phyloP scores from a whole-genome alignment of 2,888 invertebrate species.

The Macrosiphum euphorbiae region DNA sequence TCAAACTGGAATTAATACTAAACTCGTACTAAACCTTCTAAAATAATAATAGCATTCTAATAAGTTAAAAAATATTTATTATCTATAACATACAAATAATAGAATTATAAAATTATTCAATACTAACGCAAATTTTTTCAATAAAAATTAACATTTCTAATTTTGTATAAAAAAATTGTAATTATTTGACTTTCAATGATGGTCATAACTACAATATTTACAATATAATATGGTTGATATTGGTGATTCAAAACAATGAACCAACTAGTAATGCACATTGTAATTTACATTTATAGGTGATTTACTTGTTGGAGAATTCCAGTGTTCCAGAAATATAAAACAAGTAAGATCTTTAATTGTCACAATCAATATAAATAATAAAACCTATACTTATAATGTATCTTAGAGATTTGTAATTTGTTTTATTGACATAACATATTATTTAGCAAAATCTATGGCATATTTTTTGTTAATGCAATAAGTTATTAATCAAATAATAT shows the following conservation, averaged over 20 bases:
- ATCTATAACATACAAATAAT: background rate
- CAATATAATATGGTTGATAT: background rate
- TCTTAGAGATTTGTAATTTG: constrained; percentile 36
- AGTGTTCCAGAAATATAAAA: constrained; percentile 80
- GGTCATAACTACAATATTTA: background rate
- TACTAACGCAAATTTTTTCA: background rate
- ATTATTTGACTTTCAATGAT: background rate
- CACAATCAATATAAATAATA: constrained; percentile 72
- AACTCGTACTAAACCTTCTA: background rate
- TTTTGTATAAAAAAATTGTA: no score
- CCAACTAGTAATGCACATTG: background rate
- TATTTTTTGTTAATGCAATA: constrained; percentile 13
- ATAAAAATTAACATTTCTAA: background rate
- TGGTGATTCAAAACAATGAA: background rate
- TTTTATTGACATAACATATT: constrained; percentile 25
- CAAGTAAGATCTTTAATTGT: constrained; percentile 83
- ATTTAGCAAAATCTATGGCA: background rate
- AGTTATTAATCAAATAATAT: constrained; percentile 3
- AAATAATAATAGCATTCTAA: background rate
- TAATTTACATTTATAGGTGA: constrained; percentile 59
- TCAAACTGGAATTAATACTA: background rate
- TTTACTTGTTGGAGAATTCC: constrained; percentile 77
- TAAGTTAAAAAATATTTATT: background rate
- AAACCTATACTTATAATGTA: constrained; percentile 61
- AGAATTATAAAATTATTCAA: background rate